Base-by-base conservation (phyloP, 2,797 vertebrate species). In the Gallinago nigripennis region DNA sequence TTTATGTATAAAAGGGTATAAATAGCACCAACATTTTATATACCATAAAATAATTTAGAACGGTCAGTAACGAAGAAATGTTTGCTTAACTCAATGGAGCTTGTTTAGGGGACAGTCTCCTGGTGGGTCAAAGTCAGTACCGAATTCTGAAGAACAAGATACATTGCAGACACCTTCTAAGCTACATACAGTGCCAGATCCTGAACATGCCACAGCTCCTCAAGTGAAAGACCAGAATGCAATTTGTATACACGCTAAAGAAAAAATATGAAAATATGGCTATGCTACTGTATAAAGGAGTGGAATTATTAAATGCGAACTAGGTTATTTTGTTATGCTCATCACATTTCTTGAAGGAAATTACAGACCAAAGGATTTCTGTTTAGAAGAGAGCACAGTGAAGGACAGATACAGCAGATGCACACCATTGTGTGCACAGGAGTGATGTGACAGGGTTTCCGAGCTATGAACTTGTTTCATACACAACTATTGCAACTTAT, bases 351-450 rank as follows among this genome's bases (percentile, higher is more conserved):
- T 76, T 3, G 6, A n/a, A 79, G 73, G 27, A 48, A 73, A 82
- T 33, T 41, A 60, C 12, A 75, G 33, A 76, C 12, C 16, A 66
- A 54, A 2, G 61, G 43, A 53, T n/a, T 72, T 50, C 35, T 77
- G 30, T 43, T 23, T 51, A 19, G 41, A 61, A 82, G 60, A 77
- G 30, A 56, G 57, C 20, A 51, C 2, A 33, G 19, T 33, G 75
- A 72, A 68, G 45, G 27, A 58, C 63, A 66, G 19, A 9, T 9
- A 72, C 2, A 33, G 76, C 30, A 85, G 70, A 88, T 18, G 45
- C 18, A 50, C 56, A 33, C 0, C 2, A 43, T 48, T 0, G 1
- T 20, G 11, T 20, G 45, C 33, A 77, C 51, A 77, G n/a, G 90
- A 90, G 88, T 10, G 2, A 82, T 51, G 33, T 5, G 3, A 70